Base-by-base conservation (phyloP, 1,140 invertebrate genomes). In the Samia ricini region DNA sequence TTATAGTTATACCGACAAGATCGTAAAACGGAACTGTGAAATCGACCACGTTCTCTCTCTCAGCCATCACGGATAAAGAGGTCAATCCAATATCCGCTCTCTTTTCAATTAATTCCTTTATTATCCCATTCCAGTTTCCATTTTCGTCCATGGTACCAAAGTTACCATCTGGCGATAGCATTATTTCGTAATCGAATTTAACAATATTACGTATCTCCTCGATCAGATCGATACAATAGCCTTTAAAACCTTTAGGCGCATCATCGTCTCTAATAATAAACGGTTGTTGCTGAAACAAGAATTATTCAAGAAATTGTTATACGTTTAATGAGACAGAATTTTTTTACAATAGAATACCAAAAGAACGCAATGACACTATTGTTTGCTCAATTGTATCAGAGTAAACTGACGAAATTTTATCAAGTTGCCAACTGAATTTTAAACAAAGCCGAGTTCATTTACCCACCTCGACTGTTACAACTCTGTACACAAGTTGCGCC, bases 11-110 rank as follows among this genome's bases (percentile, higher is more conserved):
- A 0, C 98, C 98, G 0, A 99, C 97, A 29, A 98, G 91, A 89
- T 99, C 98, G 79, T 99, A 99, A 79, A 98, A 98, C 0, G 98
- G 97, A 0, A 98, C 97, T 0, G 98, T 99, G 75, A 98, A 99
- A 84, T 98, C 98, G 0, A 99, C 95, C 0, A 98, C 97, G 72
- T 96, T 97, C 85, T 99, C 98, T 19, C 98, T 91, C 85, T 99
- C 98, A 0, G 97, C 97, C 95, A 98, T 98, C 0, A 98, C 97
- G 0, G 96, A 96, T 68, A 98, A 91, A 0, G 97, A 95, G 0
- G 95, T 95, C 4, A 99, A 78, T 0, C 95, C 97, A 64, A 99
- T 97, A 79, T 99, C 97, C 0, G 97, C 97, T 68, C 94, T 93
- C 88, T 98, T 97, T 42, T 97, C 95, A 33, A 97, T 95, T 1